These are phyloP conservation scores for Elmis aenea DNA, from an alignment of 2,888 invertebrate species.

Conservation along the genomic window DNA sequence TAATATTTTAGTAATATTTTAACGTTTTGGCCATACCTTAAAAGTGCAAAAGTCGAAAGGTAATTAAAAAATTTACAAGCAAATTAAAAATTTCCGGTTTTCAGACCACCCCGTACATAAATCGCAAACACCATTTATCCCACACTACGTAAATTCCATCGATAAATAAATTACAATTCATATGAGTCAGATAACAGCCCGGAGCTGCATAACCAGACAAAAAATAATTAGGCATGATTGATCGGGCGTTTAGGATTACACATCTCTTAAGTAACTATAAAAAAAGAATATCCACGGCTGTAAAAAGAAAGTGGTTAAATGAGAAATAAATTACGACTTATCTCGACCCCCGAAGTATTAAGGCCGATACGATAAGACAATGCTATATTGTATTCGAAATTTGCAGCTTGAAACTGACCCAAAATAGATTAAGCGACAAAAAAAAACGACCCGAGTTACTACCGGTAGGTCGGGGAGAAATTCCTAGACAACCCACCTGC, in stretches of 20 bases:
- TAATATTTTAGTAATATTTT: too few species aligned
- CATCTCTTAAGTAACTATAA: constrained; percentile 8
- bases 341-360: constrained; percentile 4
- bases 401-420: constrained; percentile 2
- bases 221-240: constrained; percentile 6
- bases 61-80: neutral
- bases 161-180: constrained; percentile 4
- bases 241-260: constrained; percentile 3
- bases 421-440: too few species aligned
- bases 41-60: too few species aligned
- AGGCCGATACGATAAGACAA: constrained; percentile 2
- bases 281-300: constrained; percentile 2
- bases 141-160: constrained; percentile 4
- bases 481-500: constrained; percentile 18
- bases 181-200: constrained; percentile 3
- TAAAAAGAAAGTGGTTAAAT: constrained; percentile 6
- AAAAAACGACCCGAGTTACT: too few species aligned
- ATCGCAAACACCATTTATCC: constrained; percentile 3
- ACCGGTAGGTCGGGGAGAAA: too few species aligned
- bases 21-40: too few species aligned
- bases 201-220: constrained; percentile 2
- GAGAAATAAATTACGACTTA: constrained; percentile 8
- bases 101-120: too few species aligned
- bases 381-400: constrained; percentile 5
- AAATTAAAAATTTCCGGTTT: constrained; percentile 1